Evolutionary conservation across 1,140 invertebrate species (phyloP), one percentile per base, ranked within the genome.

Genomic region (Trypoxylus dichotomus): DNA sequence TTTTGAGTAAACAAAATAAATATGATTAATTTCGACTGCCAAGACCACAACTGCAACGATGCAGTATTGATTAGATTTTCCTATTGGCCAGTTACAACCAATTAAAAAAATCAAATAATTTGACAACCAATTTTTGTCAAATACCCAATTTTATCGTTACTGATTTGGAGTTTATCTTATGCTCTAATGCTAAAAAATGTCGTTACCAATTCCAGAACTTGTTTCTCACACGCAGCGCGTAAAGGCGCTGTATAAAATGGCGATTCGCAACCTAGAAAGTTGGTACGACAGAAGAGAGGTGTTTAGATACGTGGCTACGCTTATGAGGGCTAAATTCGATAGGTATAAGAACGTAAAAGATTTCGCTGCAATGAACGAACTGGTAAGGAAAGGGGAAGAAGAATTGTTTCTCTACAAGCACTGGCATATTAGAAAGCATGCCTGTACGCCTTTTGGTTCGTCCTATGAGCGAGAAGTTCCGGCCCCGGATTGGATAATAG

Each of bases 251-350:
- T 94, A 93, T 83, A 96, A 93, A 85, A 85, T 86, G 47, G 87
- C 88, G 71, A 79, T 91, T n/a, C 87, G 91, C 71, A 89, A 90
- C 82, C 63, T 91, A 6, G 87, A 92, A 83, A 82, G 87, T 75
- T 92, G 86, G 86, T 85, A 88, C 71, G 80, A 87, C 79, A 77
- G 85, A 75, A 87, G 91, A 8, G 74, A 58, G 24, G 83, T 87
- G 7, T 93, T 90, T 83, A 91, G 95, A 42, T 96, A 93, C 84
- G 86, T 94, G 63, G 92, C 92, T 63, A 90, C 93, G 0, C 77
- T 95, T 0, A 78, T 97, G 79, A 89, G 97, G 71, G 90, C 90
- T 0, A 89, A 94, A 75, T 98, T 98, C 86, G 96, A 98, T 79
- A 87, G 94, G 79, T 92, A 96, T 84, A 90, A 88, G 75, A 87